Evolutionary conservation across 2,113 vertebrate species (phyloP).

Genomic region (Istiophorus platypterus): DNA sequence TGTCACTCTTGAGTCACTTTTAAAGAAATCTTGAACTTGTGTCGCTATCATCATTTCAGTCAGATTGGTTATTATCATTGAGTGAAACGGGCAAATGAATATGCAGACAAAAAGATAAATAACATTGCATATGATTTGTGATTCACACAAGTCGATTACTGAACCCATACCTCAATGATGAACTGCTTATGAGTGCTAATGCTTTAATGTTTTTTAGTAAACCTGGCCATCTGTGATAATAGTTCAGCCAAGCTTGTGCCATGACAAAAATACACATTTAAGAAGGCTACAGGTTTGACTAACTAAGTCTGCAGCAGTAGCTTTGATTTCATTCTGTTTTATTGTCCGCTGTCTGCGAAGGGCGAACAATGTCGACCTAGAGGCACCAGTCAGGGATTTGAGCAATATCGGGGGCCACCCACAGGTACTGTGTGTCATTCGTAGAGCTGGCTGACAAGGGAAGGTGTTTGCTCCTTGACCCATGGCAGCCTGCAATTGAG

Average conservation of each 20-base stretch:
- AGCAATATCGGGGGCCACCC: constrained; percentile 47
- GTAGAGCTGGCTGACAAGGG: constrained; percentile 66
- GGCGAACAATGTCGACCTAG: constrained; percentile 20
- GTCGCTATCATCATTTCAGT: constrained; percentile 18
- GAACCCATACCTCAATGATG: not conserved
- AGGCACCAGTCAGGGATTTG: constrained; percentile 20
- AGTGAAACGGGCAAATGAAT: not conserved
- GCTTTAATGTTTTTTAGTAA: not conserved
- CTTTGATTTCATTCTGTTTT: constrained; percentile 47
- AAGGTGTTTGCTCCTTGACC: constrained; percentile 78
- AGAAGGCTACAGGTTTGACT: constrained; percentile 16
- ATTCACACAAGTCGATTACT: not conserved
- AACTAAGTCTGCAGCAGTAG: constrained; percentile 3
- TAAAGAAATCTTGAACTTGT: constrained; percentile 10
- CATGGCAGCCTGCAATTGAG: constrained; percentile 56
- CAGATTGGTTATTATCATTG: constrained; percentile 6
- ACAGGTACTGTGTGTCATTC: constrained; percentile 61
- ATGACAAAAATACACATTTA: constrained; percentile 1
- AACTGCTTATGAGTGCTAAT: constrained; percentile 29
- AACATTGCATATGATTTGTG: not conserved
- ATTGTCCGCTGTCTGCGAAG: constrained; percentile 37
- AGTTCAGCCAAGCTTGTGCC: not conserved
- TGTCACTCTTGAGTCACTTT: constrained; percentile 24
- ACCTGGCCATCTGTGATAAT: not conserved
- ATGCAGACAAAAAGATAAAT: constrained; percentile 6